These are phyloP conservation scores for Chrysoperla carnea DNA, from an alignment of 1,140 invertebrate species.

Conservation along the genomic window DNA sequence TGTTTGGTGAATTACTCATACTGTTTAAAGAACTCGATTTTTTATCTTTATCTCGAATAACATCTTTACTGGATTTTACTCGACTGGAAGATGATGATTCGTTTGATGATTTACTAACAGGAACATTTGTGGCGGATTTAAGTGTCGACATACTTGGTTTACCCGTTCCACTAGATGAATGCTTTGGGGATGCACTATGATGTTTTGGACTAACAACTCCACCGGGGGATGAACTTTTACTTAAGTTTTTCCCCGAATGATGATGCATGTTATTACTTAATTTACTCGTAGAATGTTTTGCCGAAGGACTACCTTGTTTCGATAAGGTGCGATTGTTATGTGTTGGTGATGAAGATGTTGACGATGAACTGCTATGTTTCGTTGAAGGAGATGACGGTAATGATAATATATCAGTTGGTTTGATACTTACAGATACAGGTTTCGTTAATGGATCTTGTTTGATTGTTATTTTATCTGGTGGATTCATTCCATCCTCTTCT, in stretches of 20 bases:
- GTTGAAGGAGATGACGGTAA: conserved; percentile 30
- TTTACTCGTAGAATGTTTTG: background rate
- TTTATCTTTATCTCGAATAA: conserved; percentile 39
- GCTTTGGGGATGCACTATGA: conserved; percentile 54
- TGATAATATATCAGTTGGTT: conserved; percentile 33
- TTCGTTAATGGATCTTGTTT: conserved; percentile 55
- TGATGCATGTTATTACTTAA: conserved; percentile 40
- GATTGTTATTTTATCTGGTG: conserved; percentile 58
- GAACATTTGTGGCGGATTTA: conserved; percentile 57
- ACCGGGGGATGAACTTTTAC: conserved; percentile 26
- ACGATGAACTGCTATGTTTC: conserved; percentile 39
- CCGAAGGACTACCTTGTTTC: conserved; percentile 23
- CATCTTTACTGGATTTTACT: conserved; percentile 27
- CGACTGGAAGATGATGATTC: conserved; percentile 19
- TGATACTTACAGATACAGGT: conserved; percentile 52
- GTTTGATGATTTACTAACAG: conserved; percentile 22
- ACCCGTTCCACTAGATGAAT: conserved; percentile 47
- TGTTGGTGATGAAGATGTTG: conserved; percentile 44
- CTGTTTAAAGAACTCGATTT: conserved; percentile 22
- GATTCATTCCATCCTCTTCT: conserved; percentile 60
- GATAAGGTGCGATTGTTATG: conserved; percentile 24
- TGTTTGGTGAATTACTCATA: conserved; percentile 3
- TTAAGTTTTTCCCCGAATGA: conserved; percentile 5
- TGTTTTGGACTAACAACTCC: conserved; percentile 48
- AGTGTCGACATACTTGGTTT: conserved; percentile 77